Evolutionary conservation across 2,113 vertebrate genomes (phyloP).

Genomic region (Bucco capensis): DNA sequence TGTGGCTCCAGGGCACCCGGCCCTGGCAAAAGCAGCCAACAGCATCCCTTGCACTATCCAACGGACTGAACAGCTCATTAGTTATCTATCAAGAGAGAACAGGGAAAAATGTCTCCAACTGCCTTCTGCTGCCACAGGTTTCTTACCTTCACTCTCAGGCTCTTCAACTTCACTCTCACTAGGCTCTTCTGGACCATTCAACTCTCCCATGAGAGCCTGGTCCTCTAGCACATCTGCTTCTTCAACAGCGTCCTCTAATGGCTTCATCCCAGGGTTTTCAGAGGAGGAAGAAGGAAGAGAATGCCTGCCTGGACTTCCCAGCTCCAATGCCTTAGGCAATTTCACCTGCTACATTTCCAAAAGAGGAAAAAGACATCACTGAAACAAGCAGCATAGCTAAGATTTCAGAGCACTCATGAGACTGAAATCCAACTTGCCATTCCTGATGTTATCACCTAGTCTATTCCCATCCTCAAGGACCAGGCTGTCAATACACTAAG

Average conservation of each 20-base stretch:
- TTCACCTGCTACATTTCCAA: neutral
- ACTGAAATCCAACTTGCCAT: neutral
- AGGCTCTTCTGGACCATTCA: neutral
- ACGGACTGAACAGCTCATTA: too few relatives aligned
- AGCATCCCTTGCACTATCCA: too few relatives aligned
- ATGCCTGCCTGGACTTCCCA: neutral
- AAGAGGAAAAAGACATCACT: neutral
- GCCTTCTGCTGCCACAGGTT: neutral
- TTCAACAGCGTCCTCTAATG: neutral
- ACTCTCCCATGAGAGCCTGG: neutral
- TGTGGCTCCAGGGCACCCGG: neutral
- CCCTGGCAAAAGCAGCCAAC: neutral
- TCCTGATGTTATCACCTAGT: too few relatives aligned
- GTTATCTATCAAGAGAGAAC: too few relatives aligned
- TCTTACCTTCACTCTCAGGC: constrained; percentile 1
- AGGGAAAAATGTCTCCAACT: neutral
- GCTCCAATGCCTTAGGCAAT: neutral
- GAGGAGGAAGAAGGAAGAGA: neutral
- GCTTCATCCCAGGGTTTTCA: neutral
- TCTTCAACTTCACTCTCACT: neutral
- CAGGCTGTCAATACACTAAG: neutral
- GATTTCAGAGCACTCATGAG: neutral
- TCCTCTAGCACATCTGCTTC: neutral
- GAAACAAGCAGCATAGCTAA: neutral
- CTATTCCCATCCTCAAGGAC: neutral